phyloP scores from a whole-genome alignment of 2,797 vertebrate genomes.

The Gobio occitaniae region DNA sequence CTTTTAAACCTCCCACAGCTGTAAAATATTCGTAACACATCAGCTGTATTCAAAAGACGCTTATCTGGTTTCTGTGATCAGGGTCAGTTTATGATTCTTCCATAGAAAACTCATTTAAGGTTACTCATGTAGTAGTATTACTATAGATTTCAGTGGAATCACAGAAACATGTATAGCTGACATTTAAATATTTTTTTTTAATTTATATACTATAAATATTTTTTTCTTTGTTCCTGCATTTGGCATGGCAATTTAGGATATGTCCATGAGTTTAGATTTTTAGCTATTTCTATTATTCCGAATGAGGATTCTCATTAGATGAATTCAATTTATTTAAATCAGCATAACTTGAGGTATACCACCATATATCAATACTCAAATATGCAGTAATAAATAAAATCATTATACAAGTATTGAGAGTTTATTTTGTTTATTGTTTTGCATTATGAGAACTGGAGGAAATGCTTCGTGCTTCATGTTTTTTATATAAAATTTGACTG shows the following conservation, averaged over 20 bases:
- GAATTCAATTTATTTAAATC: no score
- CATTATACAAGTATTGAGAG: background rate
- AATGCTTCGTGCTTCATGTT: background rate
- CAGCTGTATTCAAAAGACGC: background rate
- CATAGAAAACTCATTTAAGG: background rate
- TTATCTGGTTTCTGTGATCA: conserved; percentile 4
- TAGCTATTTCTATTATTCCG: no score
- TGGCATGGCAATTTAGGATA: background rate
- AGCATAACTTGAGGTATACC: no score
- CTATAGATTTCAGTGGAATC: background rate
- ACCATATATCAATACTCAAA: no score
- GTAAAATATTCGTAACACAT: conserved; percentile 17
- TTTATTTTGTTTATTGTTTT: background rate
- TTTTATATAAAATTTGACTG: background rate
- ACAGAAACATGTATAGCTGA: background rate
- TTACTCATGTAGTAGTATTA: background rate
- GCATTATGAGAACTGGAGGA: background rate
- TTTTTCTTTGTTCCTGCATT: background rate
- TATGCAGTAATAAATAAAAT: background rate
- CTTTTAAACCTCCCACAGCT: conserved; percentile 11
- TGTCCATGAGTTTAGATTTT: background rate
- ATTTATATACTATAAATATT: background rate
- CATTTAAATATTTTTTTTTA: background rate
- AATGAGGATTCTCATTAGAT: no score
- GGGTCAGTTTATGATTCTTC: background rate